These are phyloP conservation scores for Mya arenaria DNA, from an alignment of 1,140 invertebrate species.

Conservation along the genomic window DNA sequence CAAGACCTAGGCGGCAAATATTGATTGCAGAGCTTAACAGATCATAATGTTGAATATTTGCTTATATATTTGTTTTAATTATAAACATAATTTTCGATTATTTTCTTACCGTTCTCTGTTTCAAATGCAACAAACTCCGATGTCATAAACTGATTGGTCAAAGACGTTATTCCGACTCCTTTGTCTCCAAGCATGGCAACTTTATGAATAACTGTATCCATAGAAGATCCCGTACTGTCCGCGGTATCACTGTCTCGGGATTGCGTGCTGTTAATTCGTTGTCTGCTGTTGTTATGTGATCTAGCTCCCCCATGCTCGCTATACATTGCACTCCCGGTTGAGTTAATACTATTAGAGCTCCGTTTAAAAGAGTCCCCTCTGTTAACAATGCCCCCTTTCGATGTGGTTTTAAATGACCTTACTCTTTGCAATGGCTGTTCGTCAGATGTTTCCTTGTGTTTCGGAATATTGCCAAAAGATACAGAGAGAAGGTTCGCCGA, in stretches of 20 bases:
- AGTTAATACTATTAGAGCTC: conserved; percentile 85
- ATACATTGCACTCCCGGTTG: conserved; percentile 84
- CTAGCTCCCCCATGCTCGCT: conserved; percentile 24
- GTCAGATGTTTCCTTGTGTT: conserved; percentile 37
- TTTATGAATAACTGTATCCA: conserved; percentile 83
- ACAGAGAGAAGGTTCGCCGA: conserved; percentile 36
- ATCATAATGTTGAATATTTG: no score
- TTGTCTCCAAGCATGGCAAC: conserved; percentile 93
- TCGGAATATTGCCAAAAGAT: conserved; percentile 35
- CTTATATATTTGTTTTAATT: no score
- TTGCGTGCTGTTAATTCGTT: conserved; percentile 42
- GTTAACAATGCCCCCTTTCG: conserved; percentile 94
- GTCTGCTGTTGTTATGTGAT: conserved; percentile 7
- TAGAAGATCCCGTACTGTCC: conserved; percentile 34
- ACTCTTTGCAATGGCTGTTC: conserved; percentile 89
- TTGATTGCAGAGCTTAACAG: no score
- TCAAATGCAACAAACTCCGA: conserved; percentile 91
- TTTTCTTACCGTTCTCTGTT: conserved; percentile 34
- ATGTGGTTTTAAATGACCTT: conserved; percentile 93
- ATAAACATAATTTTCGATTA: no score
- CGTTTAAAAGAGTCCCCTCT: conserved; percentile 92
- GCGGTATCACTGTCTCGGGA: conserved; percentile 32
- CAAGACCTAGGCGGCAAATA: no score
- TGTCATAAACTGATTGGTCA: conserved; percentile 96
- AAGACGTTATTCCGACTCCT: conserved; percentile 93